phyloP scores from a whole-genome alignment of 1,140 invertebrate genomes.

The Augochlora pura region DNA sequence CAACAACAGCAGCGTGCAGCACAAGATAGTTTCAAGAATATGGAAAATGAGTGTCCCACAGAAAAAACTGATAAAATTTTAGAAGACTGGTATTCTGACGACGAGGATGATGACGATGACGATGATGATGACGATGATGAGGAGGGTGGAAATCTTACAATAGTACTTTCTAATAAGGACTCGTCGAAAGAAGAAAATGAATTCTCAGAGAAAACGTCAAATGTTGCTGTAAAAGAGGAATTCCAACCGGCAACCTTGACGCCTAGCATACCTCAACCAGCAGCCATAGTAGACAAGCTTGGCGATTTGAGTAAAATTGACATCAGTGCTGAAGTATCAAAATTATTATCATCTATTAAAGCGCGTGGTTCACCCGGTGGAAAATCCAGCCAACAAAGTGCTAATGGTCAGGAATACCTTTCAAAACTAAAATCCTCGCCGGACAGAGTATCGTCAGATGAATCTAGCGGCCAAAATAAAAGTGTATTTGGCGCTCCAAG shows the following conservation, averaged over 20 bases:
- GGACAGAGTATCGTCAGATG: slow-evolving; percentile 15
- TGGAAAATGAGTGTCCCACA: slow-evolving; percentile 80
- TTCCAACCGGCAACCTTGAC: slow-evolving; percentile 19
- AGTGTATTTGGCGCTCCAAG: background rate
- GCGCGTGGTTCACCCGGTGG: slow-evolving; percentile 76
- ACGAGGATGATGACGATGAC: slow-evolving; percentile 83
- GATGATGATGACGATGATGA: slow-evolving; percentile 79
- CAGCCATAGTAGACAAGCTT: slow-evolving; percentile 82
- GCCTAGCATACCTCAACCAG: slow-evolving; percentile 73
- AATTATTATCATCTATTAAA: slow-evolving; percentile 84
- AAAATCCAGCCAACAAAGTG: slow-evolving; percentile 22
- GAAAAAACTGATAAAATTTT: slow-evolving; percentile 81
- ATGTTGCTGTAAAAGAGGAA: slow-evolving; percentile 45
- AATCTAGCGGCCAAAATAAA: slow-evolving; percentile 26
- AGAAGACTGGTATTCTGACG: slow-evolving; percentile 90
- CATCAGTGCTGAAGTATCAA: slow-evolving; percentile 87
- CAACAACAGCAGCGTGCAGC: slow-evolving; percentile 84
- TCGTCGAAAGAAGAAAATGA: slow-evolving; percentile 71
- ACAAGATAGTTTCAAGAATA: slow-evolving; percentile 76
- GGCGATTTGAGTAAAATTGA: slow-evolving; percentile 88
- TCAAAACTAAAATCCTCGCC: slow-evolving; percentile 40
- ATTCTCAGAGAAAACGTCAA: slow-evolving; percentile 48
- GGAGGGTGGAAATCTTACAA: slow-evolving; percentile 79
- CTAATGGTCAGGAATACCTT: slow-evolving; percentile 19
- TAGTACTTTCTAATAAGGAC: slow-evolving; percentile 72